phyloP scores from a whole-genome alignment of 1,140 invertebrate species.

The Anthonomus grandis region DNA sequence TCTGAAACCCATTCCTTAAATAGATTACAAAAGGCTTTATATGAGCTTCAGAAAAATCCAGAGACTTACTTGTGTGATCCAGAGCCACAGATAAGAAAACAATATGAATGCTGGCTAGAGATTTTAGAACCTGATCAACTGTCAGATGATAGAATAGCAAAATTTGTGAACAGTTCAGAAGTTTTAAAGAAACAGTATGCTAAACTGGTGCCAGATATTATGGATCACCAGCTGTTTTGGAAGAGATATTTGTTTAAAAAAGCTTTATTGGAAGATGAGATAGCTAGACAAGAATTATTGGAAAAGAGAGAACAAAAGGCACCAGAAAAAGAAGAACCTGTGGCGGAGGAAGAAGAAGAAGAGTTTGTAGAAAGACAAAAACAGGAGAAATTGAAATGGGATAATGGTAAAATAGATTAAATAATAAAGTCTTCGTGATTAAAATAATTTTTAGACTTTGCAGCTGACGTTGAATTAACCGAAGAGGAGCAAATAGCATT shows the following conservation, averaged over 20 bases:
- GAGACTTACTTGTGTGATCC: conserved; percentile 51
- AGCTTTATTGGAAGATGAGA: conserved; percentile 57
- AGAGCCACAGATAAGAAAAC: conserved; percentile 40
- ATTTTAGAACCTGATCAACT: conserved; percentile 50
- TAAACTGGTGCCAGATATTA: conserved; percentile 54
- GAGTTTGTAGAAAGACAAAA: conserved; percentile 7
- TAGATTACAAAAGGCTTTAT: conserved; percentile 50
- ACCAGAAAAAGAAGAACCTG: too few relatives aligned
- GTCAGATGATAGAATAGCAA: conserved; percentile 47
- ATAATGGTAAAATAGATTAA: conserved; percentile 42
- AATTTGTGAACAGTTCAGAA: conserved; percentile 50
- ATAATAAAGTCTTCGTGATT: background rate
- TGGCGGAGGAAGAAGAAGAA: conserved; percentile 32
- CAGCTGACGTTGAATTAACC: conserved; percentile 55
- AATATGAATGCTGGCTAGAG: conserved; percentile 52
- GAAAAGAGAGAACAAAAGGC: conserved; percentile 43
- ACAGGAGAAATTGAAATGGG: conserved; percentile 44
- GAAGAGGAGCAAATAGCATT: conserved; percentile 59
- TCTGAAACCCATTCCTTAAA: conserved; percentile 57
- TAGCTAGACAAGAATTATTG: conserved; percentile 50
- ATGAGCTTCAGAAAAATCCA: conserved; percentile 48
- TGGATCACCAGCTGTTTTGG: conserved; percentile 56
- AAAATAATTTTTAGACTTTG: conserved; percentile 52
- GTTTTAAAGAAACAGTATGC: conserved; percentile 53
- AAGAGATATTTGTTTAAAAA: conserved; percentile 61